These are phyloP conservation scores for Onchidella celtica DNA, from an alignment of 2,888 invertebrate species.

Conservation along the genomic window DNA sequence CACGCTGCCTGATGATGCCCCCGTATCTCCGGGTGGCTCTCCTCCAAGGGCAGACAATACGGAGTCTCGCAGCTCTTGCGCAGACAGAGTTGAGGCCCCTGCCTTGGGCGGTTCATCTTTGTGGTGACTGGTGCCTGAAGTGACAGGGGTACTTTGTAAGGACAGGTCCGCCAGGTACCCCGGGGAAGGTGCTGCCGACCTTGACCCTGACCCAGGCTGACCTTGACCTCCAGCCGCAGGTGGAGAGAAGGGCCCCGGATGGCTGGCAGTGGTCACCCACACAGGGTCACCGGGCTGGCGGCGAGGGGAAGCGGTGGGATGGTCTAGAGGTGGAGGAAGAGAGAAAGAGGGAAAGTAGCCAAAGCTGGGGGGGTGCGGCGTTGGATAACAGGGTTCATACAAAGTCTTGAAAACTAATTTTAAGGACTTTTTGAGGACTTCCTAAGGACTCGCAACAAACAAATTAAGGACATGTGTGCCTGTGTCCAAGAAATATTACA, in stretches of 20 bases:
- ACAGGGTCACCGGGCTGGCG: conserved; percentile 7
- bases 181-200: background rate
- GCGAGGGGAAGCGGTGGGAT: background rate
- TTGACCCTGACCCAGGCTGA: background rate
- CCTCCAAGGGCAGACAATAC: conserved; percentile 4
- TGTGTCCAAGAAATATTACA: no score
- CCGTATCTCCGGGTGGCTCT: background rate
- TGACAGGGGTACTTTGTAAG: conserved; percentile 30
- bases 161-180: conserved; percentile 35
- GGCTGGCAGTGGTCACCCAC: conserved; percentile 32
- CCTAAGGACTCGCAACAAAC: no score
- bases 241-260: conserved; percentile 29
- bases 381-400: background rate
- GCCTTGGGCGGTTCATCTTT: background rate
- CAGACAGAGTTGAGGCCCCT: background rate
- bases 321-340: conserved; percentile 1
- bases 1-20: background rate
- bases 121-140: background rate
- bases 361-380: background rate
- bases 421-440: no score
- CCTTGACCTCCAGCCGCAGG: background rate
- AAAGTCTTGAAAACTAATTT: no score
- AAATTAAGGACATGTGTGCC: no score
- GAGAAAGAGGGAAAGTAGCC: conserved; percentile 13
- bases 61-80: conserved; percentile 26